Evolutionary conservation across 2,888 invertebrate species (phyloP).

Genomic region (Hypercompe scribonia): DNA sequence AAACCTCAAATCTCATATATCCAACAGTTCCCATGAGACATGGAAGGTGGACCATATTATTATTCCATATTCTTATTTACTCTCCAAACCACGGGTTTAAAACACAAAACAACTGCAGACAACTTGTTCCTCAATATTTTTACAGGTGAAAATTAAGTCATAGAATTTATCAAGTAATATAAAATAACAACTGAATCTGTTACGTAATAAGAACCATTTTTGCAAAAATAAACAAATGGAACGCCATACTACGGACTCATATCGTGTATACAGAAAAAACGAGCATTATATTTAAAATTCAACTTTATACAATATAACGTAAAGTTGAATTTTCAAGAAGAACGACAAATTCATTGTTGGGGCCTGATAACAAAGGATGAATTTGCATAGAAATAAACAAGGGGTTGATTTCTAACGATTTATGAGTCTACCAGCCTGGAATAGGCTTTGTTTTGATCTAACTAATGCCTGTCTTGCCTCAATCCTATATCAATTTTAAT

Average conservation of each 20-base stretch:
- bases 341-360: conserved; percentile 58
- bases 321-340: conserved; percentile 29
- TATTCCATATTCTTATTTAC: conserved; percentile 6
- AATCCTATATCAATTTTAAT: conserved; percentile 46
- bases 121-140: conserved; percentile 44
- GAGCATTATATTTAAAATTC: conserved; percentile 12
- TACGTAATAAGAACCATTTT: conserved; percentile 40
- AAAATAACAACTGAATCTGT: conserved; percentile 37
- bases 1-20: conserved; percentile 4
- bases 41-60: conserved; percentile 2
- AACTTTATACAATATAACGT: background rate
- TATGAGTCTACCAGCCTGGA: conserved; percentile 56
- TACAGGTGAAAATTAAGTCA: conserved; percentile 47
- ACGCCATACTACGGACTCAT: conserved; percentile 33
- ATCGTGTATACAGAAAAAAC: conserved; percentile 32
- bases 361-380: conserved; percentile 71
- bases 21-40: conserved; percentile 4
- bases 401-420: conserved; percentile 74
- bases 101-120: conserved; percentile 22
- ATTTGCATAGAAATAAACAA: conserved; percentile 81
- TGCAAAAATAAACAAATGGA: conserved; percentile 34
- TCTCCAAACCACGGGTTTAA: conserved; percentile 9
- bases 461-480: conserved; percentile 64
- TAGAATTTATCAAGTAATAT: conserved; percentile 21
- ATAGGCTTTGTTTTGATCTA: conserved; percentile 69